Evolutionary conservation across 2,797 vertebrate genomes (phyloP).

Genomic region (Epinephelus coioides): DNA sequence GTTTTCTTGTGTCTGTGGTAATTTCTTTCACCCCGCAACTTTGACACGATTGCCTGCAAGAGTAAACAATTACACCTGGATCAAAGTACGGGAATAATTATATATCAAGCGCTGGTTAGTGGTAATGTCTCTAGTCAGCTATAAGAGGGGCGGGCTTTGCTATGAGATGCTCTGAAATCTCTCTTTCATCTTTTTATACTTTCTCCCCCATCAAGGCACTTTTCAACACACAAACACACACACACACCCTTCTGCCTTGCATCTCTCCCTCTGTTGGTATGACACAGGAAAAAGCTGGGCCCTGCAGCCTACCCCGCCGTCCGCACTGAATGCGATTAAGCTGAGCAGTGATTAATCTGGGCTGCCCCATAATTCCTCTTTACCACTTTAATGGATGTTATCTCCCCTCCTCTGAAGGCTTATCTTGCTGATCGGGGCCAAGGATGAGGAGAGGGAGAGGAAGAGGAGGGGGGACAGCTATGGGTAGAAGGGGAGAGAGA

Average conservation of each 20-base stretch:
- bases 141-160: constrained; percentile 60
- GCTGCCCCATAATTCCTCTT: constrained; percentile 87
- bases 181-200: constrained; percentile 79
- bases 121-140: constrained; percentile 75
- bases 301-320: constrained; percentile 75
- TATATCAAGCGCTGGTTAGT: constrained; percentile 73
- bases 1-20: constrained; percentile 51
- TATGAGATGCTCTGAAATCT: constrained; percentile 68
- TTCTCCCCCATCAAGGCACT: constrained; percentile 67
- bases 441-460: constrained; percentile 70
- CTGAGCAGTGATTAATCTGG: constrained; percentile 86
- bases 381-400: constrained; percentile 88
- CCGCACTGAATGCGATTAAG: constrained; percentile 84
- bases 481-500: constrained; percentile 28
- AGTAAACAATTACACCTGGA: constrained; percentile 81
- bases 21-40: constrained; percentile 39
- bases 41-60: constrained; percentile 57
- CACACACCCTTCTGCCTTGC: constrained; percentile 23
- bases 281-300: constrained; percentile 78
- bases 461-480: constrained; percentile 39
- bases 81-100: constrained; percentile 78
- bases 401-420: constrained; percentile 85
- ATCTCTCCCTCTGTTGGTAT: constrained; percentile 65
- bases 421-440: constrained; percentile 86
- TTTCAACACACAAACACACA: constrained; percentile 50